Percentiles rank a stretch among this genome's conserved stretches.
These are phyloP conservation scores for Triplophysa yarkandensis DNA, from an alignment of 2,797 vertebrate genomes.

Conservation along the genomic window DNA sequence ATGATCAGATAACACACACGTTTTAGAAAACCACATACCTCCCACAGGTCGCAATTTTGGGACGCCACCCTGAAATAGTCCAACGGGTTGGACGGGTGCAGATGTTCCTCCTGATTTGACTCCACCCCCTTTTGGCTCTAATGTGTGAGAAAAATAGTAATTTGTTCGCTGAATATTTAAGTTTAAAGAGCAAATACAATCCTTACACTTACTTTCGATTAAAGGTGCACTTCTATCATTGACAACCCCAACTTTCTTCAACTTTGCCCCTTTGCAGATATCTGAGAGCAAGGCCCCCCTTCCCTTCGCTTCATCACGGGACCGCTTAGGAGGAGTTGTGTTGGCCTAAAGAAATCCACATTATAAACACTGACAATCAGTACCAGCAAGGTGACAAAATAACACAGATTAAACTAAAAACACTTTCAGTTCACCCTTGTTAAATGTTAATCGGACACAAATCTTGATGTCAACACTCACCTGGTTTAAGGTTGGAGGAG, in stretches of 20 bases:
- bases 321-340: constrained; percentile 80
- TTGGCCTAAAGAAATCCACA: constrained; percentile 74
- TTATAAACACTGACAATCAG: neutral
- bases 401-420: neutral
- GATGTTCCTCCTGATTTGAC: constrained; percentile 56
- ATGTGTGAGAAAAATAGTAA: constrained; percentile 56
- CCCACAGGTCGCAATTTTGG: constrained; percentile 85
- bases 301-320: constrained; percentile 81
- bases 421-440: neutral
- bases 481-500: constrained; percentile 83
- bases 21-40: constrained; percentile 47
- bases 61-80: constrained; percentile 83
- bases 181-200: neutral
- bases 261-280: constrained; percentile 85
- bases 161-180: neutral
- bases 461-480: constrained; percentile 63
- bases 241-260: constrained; percentile 83
- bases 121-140: constrained; percentile 82
- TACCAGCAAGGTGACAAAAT: neutral
- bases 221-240: constrained; percentile 90
- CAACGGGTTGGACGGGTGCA: constrained; percentile 73
- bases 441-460: neutral
- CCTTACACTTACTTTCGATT: constrained; percentile 82
- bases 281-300: constrained; percentile 86
- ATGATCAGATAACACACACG: neutral